These are phyloP conservation scores for Antigone vipio DNA, from an alignment of 2,113 vertebrate species.

Conservation along the genomic window DNA sequence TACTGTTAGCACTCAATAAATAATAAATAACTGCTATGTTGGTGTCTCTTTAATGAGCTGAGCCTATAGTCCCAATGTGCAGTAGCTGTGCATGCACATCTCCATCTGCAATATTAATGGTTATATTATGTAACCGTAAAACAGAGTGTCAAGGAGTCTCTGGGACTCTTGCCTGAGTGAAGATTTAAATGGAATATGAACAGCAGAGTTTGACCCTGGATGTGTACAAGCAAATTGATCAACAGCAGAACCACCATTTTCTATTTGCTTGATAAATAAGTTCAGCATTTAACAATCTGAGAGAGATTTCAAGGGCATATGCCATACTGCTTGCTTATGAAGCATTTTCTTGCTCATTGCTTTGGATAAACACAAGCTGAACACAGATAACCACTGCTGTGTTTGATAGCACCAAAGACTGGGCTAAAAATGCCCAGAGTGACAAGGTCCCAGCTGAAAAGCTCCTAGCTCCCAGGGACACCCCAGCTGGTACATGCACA, in stretches of 20 bases:
- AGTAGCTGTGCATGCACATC: not conserved
- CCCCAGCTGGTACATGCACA: not conserved
- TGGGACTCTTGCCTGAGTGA: not conserved
- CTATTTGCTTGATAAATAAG: not conserved
- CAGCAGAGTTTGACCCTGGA: not conserved
- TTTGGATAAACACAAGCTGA: not conserved
- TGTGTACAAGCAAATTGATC: not conserved
- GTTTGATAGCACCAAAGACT: not conserved
- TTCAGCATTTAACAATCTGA: not conserved
- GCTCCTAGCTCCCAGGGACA: not conserved
- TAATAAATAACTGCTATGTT: not conserved
- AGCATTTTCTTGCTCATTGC: not conserved
- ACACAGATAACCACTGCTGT: not conserved
- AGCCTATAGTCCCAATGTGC: not conserved
- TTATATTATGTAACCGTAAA: not conserved
- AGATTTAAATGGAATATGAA: not conserved
- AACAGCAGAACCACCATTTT: not conserved
- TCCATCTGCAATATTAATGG: constrained; percentile 17
- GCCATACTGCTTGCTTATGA: not conserved
- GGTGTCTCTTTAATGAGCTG: not conserved
- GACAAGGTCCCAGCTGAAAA: not conserved
- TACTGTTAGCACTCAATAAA: not conserved
- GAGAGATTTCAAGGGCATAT: not conserved
- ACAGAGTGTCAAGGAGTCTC: not conserved
- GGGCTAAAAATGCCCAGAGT: not conserved